Evolutionary conservation across 1,140 invertebrate species (phyloP).

Genomic region (Papilio glaucus): DNA sequence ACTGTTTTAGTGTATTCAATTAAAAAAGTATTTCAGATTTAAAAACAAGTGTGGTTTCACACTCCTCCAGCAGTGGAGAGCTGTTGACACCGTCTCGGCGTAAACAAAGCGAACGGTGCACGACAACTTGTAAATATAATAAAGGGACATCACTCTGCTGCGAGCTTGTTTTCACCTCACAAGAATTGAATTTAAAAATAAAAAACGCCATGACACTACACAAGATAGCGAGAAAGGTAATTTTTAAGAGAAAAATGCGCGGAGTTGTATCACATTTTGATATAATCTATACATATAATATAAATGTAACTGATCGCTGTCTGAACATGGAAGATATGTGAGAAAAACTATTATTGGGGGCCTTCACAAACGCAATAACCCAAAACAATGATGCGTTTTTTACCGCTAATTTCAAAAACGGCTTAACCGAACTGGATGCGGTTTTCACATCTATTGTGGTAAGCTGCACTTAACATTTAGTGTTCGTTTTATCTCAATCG

Average conservation of each 20-base stretch:
- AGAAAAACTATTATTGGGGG: too few relatives aligned
- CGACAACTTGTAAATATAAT: slow-evolving; percentile 54
- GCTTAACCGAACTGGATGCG: too few relatives aligned
- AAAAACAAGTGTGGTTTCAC: slow-evolving; percentile 53
- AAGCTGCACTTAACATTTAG: too few relatives aligned
- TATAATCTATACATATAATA: too few relatives aligned
- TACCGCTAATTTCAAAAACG: too few relatives aligned
- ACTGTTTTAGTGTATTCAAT: slow-evolving; percentile 7
- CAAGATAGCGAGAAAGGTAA: background rate
- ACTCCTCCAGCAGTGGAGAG: slow-evolving; percentile 52
- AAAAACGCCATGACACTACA: background rate
- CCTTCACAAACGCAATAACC: too few relatives aligned
- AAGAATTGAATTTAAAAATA: slow-evolving; percentile 24
- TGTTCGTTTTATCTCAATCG: too few relatives aligned
- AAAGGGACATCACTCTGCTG: slow-evolving; percentile 39
- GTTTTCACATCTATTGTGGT: too few relatives aligned
- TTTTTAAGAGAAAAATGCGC: background rate
- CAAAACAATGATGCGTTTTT: too few relatives aligned
- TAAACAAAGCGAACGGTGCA: slow-evolving; percentile 55
- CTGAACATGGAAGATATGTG: too few relatives aligned
- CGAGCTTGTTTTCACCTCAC: slow-evolving; percentile 1
- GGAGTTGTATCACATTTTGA: too few relatives aligned
- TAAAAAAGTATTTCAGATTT: slow-evolving; percentile 49
- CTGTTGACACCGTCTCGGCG: slow-evolving; percentile 52
- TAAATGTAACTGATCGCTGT: too few relatives aligned